Evolutionary conservation across 2,888 invertebrate genomes (phyloP), one percentile per base, ranked within the genome.

Genomic region (Himalopsyche anomala): DNA sequence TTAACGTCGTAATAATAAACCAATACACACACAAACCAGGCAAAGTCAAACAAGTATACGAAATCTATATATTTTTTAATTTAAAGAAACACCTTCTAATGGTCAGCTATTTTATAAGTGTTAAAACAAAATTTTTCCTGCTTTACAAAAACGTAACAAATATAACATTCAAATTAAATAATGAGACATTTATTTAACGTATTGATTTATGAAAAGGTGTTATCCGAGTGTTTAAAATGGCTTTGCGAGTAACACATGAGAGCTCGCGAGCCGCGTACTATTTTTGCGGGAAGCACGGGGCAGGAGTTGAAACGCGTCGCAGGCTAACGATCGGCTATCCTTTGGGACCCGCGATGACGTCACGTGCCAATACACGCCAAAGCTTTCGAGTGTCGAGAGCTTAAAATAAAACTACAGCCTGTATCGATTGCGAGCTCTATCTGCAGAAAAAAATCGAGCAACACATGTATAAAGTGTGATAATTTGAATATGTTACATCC

Each of bases 341-440:
- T 62, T 62, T 62, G 62, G 62, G 62, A 62, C 62, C 62, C 19
- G 62, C 62, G 62, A 62, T 62, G 62, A 62, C 62, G 62, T 62
- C 62, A 62, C 62, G 62, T 62, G 62, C 62, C 62, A 62, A 62
- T 62, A 62, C 62, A 19, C 62, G 62, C 62, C 19, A 62, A 62
- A 62, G 62, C 62, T 62, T 62, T 62, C 62, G 62, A 62, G 62
- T 62, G 62, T 62, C 62, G 62, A 62, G 62, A 62, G 62, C 62
- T 62, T 62, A 62, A 62, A 62, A 62, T 62, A 62, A 62, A 62
- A 62, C 62, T 62, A 62, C 62, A 62, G 19, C 8, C 62, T 62
- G 62, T 62, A 62, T 62, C 62, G 62, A 62, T 62, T 62, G 62
- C 62, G 8, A 62, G 62, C 9, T 62, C 2, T 62, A 62, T 62